Conservation (phyloP, 2,113 vertebrate genomes). For the Genyomyrus donnyi region DNA sequence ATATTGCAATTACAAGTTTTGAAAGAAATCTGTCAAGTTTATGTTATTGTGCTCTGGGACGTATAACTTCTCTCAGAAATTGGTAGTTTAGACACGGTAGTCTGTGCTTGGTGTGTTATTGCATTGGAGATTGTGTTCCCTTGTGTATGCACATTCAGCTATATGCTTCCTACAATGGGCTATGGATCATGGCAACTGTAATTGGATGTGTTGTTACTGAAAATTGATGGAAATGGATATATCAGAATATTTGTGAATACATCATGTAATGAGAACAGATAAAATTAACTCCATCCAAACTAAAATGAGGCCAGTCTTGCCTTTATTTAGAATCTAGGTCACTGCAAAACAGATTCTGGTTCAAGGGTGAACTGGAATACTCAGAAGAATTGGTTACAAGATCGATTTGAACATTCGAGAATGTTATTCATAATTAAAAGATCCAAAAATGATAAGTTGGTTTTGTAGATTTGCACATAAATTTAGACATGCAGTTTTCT, state of each 20-base stretch:
- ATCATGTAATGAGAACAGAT: slow-evolving; percentile 58
- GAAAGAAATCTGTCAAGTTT: not conserved
- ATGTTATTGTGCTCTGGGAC: not conserved
- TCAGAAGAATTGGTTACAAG: not conserved
- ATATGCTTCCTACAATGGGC: not conserved
- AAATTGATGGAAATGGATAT: slow-evolving; percentile 17
- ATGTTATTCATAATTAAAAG: not conserved
- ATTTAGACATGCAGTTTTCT: not conserved
- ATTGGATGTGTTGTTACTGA: not conserved
- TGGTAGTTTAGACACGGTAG: not conserved
- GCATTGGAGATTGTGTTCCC: not conserved
- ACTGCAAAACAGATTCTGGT: slow-evolving; percentile 40
- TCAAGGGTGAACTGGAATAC: not conserved
- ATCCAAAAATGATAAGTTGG: not conserved
- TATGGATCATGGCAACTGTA: not conserved
- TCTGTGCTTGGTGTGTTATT: not conserved
- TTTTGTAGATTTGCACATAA: not conserved
- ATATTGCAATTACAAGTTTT: not conserved
- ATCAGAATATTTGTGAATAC: slow-evolving; percentile 55
- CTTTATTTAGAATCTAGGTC: slow-evolving; percentile 57
- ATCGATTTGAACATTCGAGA: not conserved
- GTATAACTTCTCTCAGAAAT: not conserved
- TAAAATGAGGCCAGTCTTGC: slow-evolving; percentile 58
- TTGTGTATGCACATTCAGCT: not conserved
- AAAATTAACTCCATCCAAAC: slow-evolving; percentile 60